These are phyloP conservation scores for Torymus auratus DNA, from an alignment of 2,888 invertebrate genomes.

Conservation along the genomic window DNA sequence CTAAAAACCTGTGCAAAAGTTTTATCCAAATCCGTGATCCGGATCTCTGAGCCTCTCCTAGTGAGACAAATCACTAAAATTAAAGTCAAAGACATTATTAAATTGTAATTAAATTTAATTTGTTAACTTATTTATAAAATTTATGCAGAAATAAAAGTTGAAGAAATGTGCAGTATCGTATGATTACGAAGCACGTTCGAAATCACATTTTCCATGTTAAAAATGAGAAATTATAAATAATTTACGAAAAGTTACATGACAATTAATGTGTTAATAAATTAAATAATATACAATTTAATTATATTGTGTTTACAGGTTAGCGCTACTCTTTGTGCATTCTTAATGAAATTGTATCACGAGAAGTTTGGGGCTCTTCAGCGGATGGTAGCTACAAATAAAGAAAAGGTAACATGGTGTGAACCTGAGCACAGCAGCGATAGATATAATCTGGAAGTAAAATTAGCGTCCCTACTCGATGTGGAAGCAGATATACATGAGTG, in stretches of 20 bases:
- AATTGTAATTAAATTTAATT: too few species aligned
- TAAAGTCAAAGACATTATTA: too few species aligned
- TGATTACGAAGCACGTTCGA: too few species aligned
- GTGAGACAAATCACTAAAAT: too few species aligned
- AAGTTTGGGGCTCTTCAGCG: constrained; percentile 89
- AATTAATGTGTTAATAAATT: background rate
- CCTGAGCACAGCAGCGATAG: constrained; percentile 93
- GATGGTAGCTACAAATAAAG: constrained; percentile 87
- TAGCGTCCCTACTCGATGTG: constrained; percentile 87
- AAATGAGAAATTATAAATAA: background rate
- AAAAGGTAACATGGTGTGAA: constrained; percentile 94
- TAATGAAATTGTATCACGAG: constrained; percentile 92
- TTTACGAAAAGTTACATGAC: background rate
- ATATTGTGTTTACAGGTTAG: constrained; percentile 75
- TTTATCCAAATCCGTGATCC: too few species aligned
- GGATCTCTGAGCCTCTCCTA: too few species aligned
- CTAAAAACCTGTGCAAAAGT: too few species aligned
- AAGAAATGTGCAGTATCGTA: too few species aligned
- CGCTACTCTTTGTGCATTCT: constrained; percentile 85
- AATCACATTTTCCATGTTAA: too few species aligned
- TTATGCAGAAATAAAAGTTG: too few species aligned
- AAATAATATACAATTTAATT: background rate
- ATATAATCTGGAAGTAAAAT: constrained; percentile 94
- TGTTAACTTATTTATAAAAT: too few species aligned
- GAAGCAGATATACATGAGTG: constrained; percentile 86